phyloP scores from a whole-genome alignment of 2,888 invertebrate genomes.

The Geophilus truncorum region DNA sequence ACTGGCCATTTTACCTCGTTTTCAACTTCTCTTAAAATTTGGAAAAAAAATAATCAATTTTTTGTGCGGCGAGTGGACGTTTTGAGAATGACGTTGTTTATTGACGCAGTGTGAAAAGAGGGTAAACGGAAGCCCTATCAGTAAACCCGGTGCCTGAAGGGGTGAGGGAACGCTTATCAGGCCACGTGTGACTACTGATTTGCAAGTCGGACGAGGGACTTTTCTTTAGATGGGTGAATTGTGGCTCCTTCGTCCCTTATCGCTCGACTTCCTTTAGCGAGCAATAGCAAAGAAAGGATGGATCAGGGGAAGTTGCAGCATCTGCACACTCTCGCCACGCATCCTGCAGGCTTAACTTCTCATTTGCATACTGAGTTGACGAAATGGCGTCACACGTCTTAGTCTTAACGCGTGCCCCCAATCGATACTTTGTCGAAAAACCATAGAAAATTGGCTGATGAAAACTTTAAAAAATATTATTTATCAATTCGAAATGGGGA shows the following conservation, averaged over 20 bases:
- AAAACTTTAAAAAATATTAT: no score
- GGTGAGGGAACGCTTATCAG: conserved; percentile 13
- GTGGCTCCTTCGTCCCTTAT: conserved; percentile 20
- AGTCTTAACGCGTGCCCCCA: neutral
- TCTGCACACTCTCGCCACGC: conserved; percentile 7
- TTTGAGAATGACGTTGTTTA: neutral
- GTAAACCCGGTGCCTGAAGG: conserved; percentile 25
- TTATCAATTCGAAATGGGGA: no score
- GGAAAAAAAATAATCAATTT: no score
- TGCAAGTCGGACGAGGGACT: conserved; percentile 27
- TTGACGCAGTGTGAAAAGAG: neutral
- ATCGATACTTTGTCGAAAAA: neutral
- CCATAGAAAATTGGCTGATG: neutral
- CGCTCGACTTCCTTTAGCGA: conserved; percentile 1
- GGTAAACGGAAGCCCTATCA: conserved; percentile 4
- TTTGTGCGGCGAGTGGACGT: neutral
- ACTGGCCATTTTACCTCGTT: no score
- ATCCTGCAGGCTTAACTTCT: conserved; percentile 12
- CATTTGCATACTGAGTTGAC: conserved; percentile 7
- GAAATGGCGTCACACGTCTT: neutral
- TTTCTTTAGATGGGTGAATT: conserved; percentile 27
- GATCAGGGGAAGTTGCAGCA: conserved; percentile 25
- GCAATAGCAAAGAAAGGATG: neutral
- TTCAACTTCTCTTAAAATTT: no score
- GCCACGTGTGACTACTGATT: conserved; percentile 25